Base-by-base conservation (phyloP, 2,113 vertebrate species). In the Clarias magur region DNA sequence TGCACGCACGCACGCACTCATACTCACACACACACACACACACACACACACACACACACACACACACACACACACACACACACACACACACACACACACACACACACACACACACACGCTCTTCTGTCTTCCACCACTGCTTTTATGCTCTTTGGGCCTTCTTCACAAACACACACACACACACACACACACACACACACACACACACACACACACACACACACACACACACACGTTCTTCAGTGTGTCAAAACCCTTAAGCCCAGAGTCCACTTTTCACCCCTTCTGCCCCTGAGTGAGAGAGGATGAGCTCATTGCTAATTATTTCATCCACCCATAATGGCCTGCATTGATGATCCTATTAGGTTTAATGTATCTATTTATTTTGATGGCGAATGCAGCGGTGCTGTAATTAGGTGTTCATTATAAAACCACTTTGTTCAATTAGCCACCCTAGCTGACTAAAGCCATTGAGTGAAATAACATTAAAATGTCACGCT, bases 291-390 rank as follows among this genome's bases (percentile, higher is more conserved):
- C 56, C 84, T 56, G 30, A 59, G 56, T 63, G 17, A 70, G n/a
- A 48, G 17, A 60, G 53, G 34, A 62, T 27, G 59, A 87, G 59
- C 70, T 62, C 59, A 54, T 76, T 30, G 70, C 80, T 87, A 87
- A 87, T 87, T 30, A 83, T 76, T 56, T 34, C 70, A 56, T 87
- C 70, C 59, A 56, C 48, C 19, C 65, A 62, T 72, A 73, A 81
- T 72, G 15, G 59, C 60, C 27, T 73, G 34, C 59, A 83, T 54
- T 65, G 59, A 65, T 78, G 70, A 87, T 48, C 80, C 63, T 65
- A 75, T 83, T 83, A 57, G 60, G 27, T 83, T 87, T 87, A 87
- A 83, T 83, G 81, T 57, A 75, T 60, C 86, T 78, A 34, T 87
- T 87, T 83, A 76, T 78, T 63, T 83, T 17, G 70, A 87, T 65